A percentile compares a stretch with the other conserved stretches of the same genome.
These are phyloP conservation scores for Montipora capitata DNA, from an alignment of 92 coral and sea anemone species.

Conservation along the genomic window DNA sequence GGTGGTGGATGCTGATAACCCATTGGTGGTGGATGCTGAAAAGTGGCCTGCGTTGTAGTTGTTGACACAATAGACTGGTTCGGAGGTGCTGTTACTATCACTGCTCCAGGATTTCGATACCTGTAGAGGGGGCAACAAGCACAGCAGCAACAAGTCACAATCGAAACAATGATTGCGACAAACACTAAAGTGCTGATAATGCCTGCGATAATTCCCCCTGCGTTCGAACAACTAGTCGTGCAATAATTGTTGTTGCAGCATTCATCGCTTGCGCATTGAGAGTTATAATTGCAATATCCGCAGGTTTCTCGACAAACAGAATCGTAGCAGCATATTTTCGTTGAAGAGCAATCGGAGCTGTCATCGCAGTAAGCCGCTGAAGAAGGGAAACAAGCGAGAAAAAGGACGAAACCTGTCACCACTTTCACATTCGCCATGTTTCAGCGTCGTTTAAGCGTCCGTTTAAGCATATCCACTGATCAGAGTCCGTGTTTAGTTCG, in stretches of 20 bases:
- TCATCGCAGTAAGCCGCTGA: not conserved
- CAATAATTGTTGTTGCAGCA: conserved; percentile 3
- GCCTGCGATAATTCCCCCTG: conserved; percentile 2
- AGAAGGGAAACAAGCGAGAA: not conserved
- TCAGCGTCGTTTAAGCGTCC: not conserved
- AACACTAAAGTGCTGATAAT: not conserved
- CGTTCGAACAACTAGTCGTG: not conserved
- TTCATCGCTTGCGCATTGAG: not conserved
- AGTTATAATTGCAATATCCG: not conserved
- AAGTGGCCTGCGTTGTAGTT: not conserved
- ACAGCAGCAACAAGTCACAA: conserved; percentile 20
- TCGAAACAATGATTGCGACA: not conserved
- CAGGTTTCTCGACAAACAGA: not conserved
- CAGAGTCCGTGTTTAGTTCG: too few relatives aligned
- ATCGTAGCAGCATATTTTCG: not conserved
- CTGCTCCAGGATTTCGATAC: not conserved
- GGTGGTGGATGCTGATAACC: not conserved
- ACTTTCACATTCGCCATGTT: not conserved
- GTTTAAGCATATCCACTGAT: too few relatives aligned
- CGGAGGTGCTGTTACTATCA: not conserved
- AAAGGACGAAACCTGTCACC: not conserved
- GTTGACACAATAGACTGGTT: not conserved
- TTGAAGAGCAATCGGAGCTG: not conserved
- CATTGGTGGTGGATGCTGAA: not conserved
- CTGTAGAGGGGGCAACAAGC: conserved; percentile 46